Evolutionary conservation across 2,888 invertebrate genomes (phyloP), one percentile per base, ranked within the genome.

Genomic region (Leucozona laternaria): DNA sequence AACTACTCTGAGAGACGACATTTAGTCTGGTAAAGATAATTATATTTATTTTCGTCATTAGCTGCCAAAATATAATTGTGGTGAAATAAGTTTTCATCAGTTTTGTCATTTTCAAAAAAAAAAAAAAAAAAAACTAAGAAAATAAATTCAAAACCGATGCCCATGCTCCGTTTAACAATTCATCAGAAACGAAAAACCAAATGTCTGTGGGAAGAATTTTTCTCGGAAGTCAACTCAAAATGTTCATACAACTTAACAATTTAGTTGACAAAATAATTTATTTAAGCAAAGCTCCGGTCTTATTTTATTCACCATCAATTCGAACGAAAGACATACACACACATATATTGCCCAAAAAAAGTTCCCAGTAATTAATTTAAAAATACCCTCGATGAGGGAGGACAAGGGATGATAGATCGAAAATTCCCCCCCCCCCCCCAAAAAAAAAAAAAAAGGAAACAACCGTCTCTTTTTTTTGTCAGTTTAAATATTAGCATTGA

Each of bases 21-120:
- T 77, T 77, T 43, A 60, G 85, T 85, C 85, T 85, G 58, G 58
- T 55, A 37, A 22, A 81, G 20, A 40, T 57, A 57, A 55, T n/a
- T n/a, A 80, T 80, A 48, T 20, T 66, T 72, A 66, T 72, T 77
- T 58, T 28, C 45, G 40, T 77, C 57, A 37, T 37, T n/a, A 28
- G 45, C 28, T 28, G 71, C 37, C 25, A 50, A 77, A 75, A 81
- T 20, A 28, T 62, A 6, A 20, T 7, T 75, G 55, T 81, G 77
- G 58, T 45, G 73, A 86, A 86, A 86, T 73, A 73, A 62, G 68
- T 72, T 76, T 80, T 68, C 58, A 45, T 25, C 43, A 45, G 22
- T 60, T 71, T 71, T 84, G 72, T 71, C 77, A 76, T 55, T 37
- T 62, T 20, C 17, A 7, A 70, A 48, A 34, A 6, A 71, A 10